Conservation (phyloP, 2,113 vertebrate species). For the Copsychus sechellarum region DNA sequence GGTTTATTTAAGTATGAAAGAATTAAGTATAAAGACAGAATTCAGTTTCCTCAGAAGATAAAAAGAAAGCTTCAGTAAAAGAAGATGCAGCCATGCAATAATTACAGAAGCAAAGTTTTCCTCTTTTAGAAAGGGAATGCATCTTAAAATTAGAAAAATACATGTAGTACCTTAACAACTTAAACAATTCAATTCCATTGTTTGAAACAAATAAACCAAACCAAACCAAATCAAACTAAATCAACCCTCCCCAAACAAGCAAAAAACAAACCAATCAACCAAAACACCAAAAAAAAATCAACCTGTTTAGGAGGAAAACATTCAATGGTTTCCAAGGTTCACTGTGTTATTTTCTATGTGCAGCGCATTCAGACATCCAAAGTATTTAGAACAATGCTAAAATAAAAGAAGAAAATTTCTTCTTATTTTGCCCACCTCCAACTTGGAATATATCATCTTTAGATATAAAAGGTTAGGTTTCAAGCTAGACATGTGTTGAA, state of each 20-base stretch:
- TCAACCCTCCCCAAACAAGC: background rate
- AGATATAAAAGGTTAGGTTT: background rate
- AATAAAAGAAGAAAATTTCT: background rate
- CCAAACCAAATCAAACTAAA: background rate
- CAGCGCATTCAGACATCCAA: background rate
- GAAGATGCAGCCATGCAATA: background rate
- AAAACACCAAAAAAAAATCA: background rate
- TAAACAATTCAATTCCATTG: background rate
- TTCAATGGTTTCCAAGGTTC: background rate
- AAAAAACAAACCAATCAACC: background rate
- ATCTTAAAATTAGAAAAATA: background rate
- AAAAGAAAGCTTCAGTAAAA: background rate
- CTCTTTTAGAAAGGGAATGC: background rate
- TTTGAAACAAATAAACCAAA: background rate
- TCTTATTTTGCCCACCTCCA: background rate
- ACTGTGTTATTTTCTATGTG: background rate
- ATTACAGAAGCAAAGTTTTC: background rate
- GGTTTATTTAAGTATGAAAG: background rate
- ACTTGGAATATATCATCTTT: background rate
- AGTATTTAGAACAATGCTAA: background rate
- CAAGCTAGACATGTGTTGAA: background rate
- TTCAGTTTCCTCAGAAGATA: background rate
- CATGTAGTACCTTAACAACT: background rate
- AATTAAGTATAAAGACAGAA: background rate
- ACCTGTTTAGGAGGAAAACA: background rate